Evolutionary conservation across 1,140 invertebrate species (phyloP).

Genomic region (Acromyrmex heyeri): DNA sequence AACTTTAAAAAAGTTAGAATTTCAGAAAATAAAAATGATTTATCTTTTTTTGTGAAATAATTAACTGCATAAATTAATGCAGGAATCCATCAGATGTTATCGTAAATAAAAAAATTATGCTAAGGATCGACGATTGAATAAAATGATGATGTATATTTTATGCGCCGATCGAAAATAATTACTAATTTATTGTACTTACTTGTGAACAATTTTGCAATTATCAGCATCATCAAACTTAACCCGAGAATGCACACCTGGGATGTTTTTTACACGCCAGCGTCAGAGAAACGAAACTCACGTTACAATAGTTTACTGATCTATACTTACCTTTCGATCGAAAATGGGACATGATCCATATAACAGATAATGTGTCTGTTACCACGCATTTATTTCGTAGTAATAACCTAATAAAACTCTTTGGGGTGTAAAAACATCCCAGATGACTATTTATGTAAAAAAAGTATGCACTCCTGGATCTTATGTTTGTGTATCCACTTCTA

Average conservation of each 20-base stretch:
- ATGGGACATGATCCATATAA: too few relatives aligned
- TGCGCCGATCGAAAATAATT: neutral
- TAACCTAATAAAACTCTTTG: too few relatives aligned
- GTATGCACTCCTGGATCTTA: neutral
- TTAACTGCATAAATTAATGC: constrained; percentile 5
- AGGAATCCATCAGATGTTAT: neutral
- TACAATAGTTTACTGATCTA: too few relatives aligned
- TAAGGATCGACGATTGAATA: neutral
- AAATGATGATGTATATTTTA: constrained; percentile 25
- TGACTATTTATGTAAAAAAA: too few relatives aligned
- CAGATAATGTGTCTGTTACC: too few relatives aligned
- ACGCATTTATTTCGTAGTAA: too few relatives aligned
- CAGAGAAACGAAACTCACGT: too few relatives aligned
- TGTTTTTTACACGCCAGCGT: too few relatives aligned
- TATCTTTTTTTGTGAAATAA: neutral
- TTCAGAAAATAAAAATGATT: neutral
- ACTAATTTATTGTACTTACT: neutral
- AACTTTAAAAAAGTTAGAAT: neutral
- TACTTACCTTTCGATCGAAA: too few relatives aligned
- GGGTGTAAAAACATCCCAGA: too few relatives aligned
- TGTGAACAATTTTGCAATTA: neutral
- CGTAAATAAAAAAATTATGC: neutral
- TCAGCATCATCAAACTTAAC: neutral
- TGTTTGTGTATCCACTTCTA: neutral
- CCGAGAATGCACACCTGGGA: too few relatives aligned